Conservation (phyloP, 2,888 invertebrate species). For the Lamellibrachia columna region DNA sequence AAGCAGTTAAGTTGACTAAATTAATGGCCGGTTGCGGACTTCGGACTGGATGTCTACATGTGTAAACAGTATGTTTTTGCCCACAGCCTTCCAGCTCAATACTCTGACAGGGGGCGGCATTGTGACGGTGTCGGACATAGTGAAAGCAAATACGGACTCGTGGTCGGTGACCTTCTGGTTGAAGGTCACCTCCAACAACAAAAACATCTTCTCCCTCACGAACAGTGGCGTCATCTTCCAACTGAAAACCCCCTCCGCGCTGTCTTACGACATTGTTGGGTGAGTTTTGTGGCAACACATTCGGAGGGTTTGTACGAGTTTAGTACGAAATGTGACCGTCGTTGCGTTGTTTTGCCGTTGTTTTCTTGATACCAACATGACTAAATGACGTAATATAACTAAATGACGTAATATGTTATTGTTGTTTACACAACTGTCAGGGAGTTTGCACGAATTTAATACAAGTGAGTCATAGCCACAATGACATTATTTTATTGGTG, state of each 20-base stretch:
- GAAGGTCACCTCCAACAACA: neutral
- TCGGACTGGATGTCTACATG: neutral
- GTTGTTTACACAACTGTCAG: neutral
- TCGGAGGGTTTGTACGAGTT: too few relatives aligned
- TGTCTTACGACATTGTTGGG: neutral
- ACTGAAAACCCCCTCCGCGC: neutral
- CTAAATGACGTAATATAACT: too few relatives aligned
- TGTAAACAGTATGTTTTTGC: neutral
- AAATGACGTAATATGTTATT: too few relatives aligned
- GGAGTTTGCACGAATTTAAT: too few relatives aligned
- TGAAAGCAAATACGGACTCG: neutral
- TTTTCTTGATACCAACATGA: too few relatives aligned
- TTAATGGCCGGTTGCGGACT: neutral
- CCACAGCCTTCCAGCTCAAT: neutral
- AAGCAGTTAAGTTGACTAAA: neutral
- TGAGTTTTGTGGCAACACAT: neutral
- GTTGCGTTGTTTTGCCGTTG: too few relatives aligned
- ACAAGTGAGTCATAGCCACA: too few relatives aligned
- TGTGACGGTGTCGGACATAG: neutral
- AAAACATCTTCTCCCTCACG: neutral
- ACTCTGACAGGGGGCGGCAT: neutral
- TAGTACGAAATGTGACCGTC: too few relatives aligned
- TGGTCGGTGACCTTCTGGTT: neutral
- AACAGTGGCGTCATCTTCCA: neutral
- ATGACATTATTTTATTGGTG: too few relatives aligned